Base-by-base conservation (phyloP, 2,113 vertebrate species). In the Heterocephalus glaber region DNA sequence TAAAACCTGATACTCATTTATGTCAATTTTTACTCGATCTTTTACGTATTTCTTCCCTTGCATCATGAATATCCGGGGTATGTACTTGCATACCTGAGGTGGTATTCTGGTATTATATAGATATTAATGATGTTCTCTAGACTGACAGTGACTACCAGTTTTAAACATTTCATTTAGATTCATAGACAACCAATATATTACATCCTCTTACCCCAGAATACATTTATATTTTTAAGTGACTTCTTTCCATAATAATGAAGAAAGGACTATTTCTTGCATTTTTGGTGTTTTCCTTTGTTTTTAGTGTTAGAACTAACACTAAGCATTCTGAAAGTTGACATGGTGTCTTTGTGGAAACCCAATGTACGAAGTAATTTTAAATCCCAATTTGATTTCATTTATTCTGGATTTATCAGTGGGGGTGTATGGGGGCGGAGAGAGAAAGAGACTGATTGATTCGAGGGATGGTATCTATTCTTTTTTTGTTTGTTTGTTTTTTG, bases 111-210 rank as follows among this genome's bases (percentile, higher is more conserved):
- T 17, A 58, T n/a, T 56, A 54, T 92, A 0, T 80, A 81, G 38
- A 33, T 35, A 47, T 89, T 65, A 35, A 28, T 47, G 52, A 49
- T 77, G 26, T 38, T 76, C n/a, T 92, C 12, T 79, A 41, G 38
- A 47, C 26, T 70, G 33, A 82, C 20, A 28, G 7, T 79, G 38
- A 54, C 60, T 54, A 52, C 41, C 38, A 13, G 2, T 76, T 86
- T 93, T 76, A 47, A n/a, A 86, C 66, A 28, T 90, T 47, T 95
- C 24, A n/a, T 33, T 94, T 86, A 44, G 63, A 76, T 86, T 86
- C 63, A 35, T 63, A 90, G 70, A 47, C 1, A 35, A 2, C 30
- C 44, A 60, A 7, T 14, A 3, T 60, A 28, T 86, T 83, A 33
- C 4, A 35, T 56, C 11, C 2, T 47, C 2, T 2, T 91, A 41